phyloP scores from a whole-genome alignment of 2,888 invertebrate species.

The Ochlodes sylvanus region DNA sequence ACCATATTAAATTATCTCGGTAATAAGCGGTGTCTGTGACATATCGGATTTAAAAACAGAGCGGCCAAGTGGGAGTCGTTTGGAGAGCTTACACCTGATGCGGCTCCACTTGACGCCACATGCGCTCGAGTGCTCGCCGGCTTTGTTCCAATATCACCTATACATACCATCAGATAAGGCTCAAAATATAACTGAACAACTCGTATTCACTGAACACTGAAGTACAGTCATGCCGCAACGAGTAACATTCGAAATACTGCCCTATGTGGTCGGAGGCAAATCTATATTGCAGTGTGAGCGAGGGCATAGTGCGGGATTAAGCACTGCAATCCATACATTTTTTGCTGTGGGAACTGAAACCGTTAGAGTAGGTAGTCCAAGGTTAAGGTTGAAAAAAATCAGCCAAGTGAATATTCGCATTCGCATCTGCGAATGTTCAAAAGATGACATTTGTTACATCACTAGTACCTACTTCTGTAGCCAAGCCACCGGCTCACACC shows the following conservation, averaged over 20 bases:
- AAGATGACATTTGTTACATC: too few species aligned
- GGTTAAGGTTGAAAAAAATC: conserved; percentile 28
- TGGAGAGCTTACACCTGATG: conserved; percentile 52
- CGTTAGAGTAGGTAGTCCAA: conserved; percentile 16
- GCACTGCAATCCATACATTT: conserved; percentile 21
- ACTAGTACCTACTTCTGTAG: too few species aligned
- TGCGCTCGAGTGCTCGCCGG: conserved; percentile 41
- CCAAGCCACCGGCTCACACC: too few species aligned
- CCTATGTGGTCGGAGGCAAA: background rate
- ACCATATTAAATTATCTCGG: background rate
- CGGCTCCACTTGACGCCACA: conserved; percentile 59
- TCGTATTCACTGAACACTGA: background rate
- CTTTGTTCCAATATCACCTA: background rate
- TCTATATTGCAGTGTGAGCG: background rate
- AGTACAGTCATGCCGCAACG: background rate
- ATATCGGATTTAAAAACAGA: conserved; percentile 23
- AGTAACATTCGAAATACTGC: background rate
- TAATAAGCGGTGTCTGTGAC: conserved; percentile 23
- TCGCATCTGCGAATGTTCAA: too few species aligned
- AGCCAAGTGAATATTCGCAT: conserved; percentile 9
- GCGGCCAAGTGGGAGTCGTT: conserved; percentile 18
- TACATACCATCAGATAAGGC: background rate
- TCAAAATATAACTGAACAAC: conserved; percentile 1
- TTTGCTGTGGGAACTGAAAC: conserved; percentile 33
- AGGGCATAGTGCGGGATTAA: background rate